Evolutionary conservation across 2,888 invertebrate species (phyloP), one percentile per base, ranked within the genome.

Genomic region (Lepidochrysops patricia): DNA sequence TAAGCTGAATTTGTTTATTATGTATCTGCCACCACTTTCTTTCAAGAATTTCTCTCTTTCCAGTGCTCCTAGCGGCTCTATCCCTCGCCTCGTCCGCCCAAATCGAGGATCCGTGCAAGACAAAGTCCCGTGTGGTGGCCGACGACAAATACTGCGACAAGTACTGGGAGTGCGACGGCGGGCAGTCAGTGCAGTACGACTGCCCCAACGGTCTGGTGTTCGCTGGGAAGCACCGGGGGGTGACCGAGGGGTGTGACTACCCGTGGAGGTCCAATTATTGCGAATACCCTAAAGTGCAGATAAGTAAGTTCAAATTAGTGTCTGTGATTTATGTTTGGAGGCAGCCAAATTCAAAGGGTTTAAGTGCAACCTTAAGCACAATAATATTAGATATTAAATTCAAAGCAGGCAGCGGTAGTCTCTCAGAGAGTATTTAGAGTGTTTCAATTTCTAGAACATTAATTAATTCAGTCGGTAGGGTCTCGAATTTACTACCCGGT

Each of bases 201-300:
- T 97, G 97, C 74, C 97, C 97, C 60, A 97, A 97, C 74, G 97
- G 97, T 0, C 88, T 97, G 67, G 97, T 97, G 52, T 97, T 95
- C 84, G 96, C 96, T 15, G 97, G 96, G 2, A 96, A 96, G 77
- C 94, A 96, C 72, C 90, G 96, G 52, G 96, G 96, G 3, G 96
- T 96, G 6, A 96, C 96, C 1, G 96, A 96, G 74, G 96, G 96
- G 1, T 96, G 96, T 74, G 96, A 97, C 81, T 96, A 96, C 72
- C 96, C 96, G 0, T 96, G 96, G 96, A 91, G 96, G 69, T 94
- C 96, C 6, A 95, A 95, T 78, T 96, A 96, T 82, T 96, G 96
- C 82, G 95, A 95, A 64, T 89, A 89, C 64, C 90, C 90, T 60
- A 90, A 89, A 72, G 80, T 79, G 2, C 89, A 79, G 91, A 93